A percentile compares a stretch with the other conserved stretches of the same genome.
Evolutionary conservation across 2,113 vertebrate genomes (phyloP).

Genomic region (Fulica atra): DNA sequence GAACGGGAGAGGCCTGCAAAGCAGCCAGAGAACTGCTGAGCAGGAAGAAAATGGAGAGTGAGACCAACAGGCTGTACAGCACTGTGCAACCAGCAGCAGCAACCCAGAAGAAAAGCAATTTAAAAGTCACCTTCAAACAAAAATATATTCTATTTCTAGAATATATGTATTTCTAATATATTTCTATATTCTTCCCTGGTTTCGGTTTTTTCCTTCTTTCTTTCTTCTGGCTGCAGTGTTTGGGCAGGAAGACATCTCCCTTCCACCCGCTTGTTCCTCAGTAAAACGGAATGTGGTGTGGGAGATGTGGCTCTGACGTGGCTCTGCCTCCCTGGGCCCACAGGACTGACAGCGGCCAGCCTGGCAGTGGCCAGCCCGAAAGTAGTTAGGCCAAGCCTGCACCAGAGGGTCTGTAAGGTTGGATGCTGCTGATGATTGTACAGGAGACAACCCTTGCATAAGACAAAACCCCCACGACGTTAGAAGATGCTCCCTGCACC

Average conservation of each 20-base stretch:
- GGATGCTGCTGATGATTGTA: accelerated
- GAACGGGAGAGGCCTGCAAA: neutral
- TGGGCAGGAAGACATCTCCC: neutral
- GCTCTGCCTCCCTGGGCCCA: neutral
- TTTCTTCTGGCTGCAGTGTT: neutral
- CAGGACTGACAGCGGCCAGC: accelerated
- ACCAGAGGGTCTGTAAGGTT: accelerated
- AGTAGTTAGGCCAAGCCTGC: neutral
- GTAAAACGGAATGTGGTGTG: accelerated
- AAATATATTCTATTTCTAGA: too few species aligned
- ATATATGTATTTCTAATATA: too few species aligned
- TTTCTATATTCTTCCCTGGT: neutral
- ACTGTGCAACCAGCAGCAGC: neutral
- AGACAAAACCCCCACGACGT: neutral
- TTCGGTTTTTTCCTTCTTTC: neutral
- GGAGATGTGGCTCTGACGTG: neutral
- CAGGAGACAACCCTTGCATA: neutral
- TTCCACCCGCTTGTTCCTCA: neutral
- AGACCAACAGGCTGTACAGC: neutral
- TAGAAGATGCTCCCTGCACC: neutral
- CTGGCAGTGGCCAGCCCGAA: too few species aligned
- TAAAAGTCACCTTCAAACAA: neutral
- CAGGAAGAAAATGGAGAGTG: neutral
- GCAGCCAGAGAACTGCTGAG: neutral
- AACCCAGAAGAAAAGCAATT: neutral